Conservation (phyloP, 2,888 invertebrate species). For the Boloria euphrosyne region DNA sequence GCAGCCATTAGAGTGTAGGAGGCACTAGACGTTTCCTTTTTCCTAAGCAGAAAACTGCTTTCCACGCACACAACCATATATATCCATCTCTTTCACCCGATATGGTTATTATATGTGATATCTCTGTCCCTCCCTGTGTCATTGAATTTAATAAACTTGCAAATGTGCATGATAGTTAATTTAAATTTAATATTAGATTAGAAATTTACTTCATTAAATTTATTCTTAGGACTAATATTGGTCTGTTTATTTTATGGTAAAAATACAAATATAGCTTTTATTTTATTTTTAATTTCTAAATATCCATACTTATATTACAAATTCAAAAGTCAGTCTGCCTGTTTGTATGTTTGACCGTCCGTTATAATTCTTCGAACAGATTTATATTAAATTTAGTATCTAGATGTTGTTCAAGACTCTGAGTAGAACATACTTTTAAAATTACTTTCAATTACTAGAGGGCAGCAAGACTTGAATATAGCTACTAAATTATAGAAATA, state of each 20-base stretch:
- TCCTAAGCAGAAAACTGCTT: constrained; percentile 40
- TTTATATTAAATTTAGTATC: too few species aligned
- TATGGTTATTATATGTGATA: background rate
- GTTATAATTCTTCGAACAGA: too few species aligned
- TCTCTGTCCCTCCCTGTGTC: constrained; percentile 9
- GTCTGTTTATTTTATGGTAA: background rate
- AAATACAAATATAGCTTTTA: background rate
- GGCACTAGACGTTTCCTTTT: constrained; percentile 39
- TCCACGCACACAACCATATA: constrained; percentile 30
- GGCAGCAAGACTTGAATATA: too few species aligned
- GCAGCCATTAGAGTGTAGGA: constrained; percentile 34
- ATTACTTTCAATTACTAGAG: too few species aligned
- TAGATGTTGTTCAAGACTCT: too few species aligned
- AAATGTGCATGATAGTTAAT: constrained; percentile 8
- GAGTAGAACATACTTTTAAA: too few species aligned
- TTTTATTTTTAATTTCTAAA: too few species aligned
- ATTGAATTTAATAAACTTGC: constrained; percentile 9
- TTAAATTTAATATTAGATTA: constrained; percentile 24
- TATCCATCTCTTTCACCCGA: constrained; percentile 22
- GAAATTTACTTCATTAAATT: constrained; percentile 10
- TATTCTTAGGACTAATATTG: background rate
- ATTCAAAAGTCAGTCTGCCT: too few species aligned
- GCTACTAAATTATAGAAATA: too few species aligned
- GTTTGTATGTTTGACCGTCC: too few species aligned
- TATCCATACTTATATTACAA: too few species aligned